Evolutionary conservation across 1,140 invertebrate genomes (phyloP).

Genomic region (Choristoneura fumiferana): DNA sequence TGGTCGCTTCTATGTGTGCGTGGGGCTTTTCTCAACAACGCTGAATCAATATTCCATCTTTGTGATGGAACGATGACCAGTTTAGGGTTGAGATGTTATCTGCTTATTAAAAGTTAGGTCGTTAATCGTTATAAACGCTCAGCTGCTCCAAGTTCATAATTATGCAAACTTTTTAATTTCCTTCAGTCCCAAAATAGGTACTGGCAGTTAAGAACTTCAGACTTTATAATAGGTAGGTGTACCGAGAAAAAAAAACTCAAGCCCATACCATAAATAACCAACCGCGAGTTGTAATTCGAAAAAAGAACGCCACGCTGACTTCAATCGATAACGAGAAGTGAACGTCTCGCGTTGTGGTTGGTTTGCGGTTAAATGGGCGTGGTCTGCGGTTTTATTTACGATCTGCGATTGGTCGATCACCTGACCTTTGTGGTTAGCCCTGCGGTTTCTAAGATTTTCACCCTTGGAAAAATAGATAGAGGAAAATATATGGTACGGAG

Average conservation of each 20-base stretch:
- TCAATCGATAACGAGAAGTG: conserved; percentile 66
- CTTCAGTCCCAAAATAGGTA: not conserved
- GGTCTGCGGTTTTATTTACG: conserved; percentile 74
- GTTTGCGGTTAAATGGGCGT: conserved; percentile 73
- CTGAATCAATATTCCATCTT: conserved; percentile 76
- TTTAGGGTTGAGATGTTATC: conserved; percentile 38
- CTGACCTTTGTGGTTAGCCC: conserved; percentile 74
- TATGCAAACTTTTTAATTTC: conserved; percentile 7
- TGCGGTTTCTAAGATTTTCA: conserved; percentile 78
- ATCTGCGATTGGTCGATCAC: conserved; percentile 68
- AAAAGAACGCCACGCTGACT: conserved; percentile 52
- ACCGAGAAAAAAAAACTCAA: not conserved
- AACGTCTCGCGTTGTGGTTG: conserved; percentile 75
- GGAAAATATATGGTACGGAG: conserved; percentile 56
- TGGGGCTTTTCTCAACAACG: conserved; percentile 56
- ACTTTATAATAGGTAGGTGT: not conserved
- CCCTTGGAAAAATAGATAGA: conserved; percentile 73
- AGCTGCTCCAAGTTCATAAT: not conserved
- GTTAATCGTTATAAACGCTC: too few relatives aligned
- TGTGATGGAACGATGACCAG: conserved; percentile 60
- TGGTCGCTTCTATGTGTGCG: conserved; percentile 45
- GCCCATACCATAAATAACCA: conserved; percentile 20
- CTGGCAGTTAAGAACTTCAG: not conserved
- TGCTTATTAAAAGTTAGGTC: conserved; percentile 19
- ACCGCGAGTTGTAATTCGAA: conserved; percentile 36